These are phyloP conservation scores for Proisotoma minuta DNA, from an alignment of 2,888 invertebrate species.

Conservation along the genomic window DNA sequence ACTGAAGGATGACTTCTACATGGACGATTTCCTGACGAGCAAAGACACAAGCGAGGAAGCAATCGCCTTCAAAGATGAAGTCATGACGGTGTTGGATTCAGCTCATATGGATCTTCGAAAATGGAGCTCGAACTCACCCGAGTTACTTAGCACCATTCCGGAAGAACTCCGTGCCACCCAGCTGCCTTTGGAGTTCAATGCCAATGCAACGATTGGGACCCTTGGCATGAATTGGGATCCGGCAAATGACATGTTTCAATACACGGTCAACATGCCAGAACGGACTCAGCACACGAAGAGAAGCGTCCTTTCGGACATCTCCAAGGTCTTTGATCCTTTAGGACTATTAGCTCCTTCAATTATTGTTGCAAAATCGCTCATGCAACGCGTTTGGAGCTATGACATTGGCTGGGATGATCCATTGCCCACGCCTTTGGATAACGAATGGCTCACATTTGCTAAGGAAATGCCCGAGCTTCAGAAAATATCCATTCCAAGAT, in stretches of 20 bases:
- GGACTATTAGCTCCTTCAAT: slow-evolving; percentile 12
- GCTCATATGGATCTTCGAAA: slow-evolving; percentile 42
- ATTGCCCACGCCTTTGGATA: slow-evolving; percentile 1
- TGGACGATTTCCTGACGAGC: slow-evolving; percentile 48
- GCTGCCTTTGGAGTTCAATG: background rate
- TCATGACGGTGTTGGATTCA: slow-evolving; percentile 24
- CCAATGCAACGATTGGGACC: background rate
- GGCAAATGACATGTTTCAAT: slow-evolving; percentile 4
- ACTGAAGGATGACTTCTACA: slow-evolving; percentile 49
- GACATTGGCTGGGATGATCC: slow-evolving; percentile 8
- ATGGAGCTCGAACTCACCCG: slow-evolving; percentile 41
- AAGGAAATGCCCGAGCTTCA: background rate
- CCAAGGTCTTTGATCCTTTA: slow-evolving; percentile 21
- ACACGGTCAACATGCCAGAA: background rate
- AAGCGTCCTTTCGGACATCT: slow-evolving; percentile 2
- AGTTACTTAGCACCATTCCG: slow-evolving; percentile 8
- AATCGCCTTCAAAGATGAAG: slow-evolving; percentile 21
- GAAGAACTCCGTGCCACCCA: background rate
- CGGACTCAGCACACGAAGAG: slow-evolving; percentile 7
- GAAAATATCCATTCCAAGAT: background rate
- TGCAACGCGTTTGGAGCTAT: slow-evolving; percentile 13
- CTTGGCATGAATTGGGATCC: slow-evolving; percentile 11
- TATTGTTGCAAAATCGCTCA: slow-evolving; percentile 10
- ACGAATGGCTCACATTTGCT: background rate
- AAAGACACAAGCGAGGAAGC: slow-evolving; percentile 34